Evolutionary conservation across 2,113 vertebrate species (phyloP).

Genomic region (Hyaena hyaena): DNA sequence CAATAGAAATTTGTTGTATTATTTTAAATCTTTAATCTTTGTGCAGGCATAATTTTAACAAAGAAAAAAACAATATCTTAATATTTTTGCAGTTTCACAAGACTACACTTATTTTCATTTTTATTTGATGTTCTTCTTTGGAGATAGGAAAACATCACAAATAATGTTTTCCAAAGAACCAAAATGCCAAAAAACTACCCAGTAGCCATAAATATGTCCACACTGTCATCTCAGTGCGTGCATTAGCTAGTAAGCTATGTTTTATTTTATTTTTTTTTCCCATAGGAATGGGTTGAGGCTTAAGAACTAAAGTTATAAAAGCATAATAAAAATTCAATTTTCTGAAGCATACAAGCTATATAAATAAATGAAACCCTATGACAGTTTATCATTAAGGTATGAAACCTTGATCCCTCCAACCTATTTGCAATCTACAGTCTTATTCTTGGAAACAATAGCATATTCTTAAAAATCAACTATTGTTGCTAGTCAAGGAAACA

Average conservation of each 20-base stretch:
- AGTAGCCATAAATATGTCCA: background rate
- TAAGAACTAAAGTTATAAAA: constrained; percentile 78
- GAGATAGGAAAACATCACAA: constrained; percentile 41
- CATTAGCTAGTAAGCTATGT: constrained; percentile 37
- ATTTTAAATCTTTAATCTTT: constrained; percentile 45
- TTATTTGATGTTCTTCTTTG: background rate
- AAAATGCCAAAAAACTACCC: constrained; percentile 38
- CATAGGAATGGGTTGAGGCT: constrained; percentile 60
- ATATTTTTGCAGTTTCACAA: background rate
- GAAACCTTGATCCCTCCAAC: constrained; percentile 57
- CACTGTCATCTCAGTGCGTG: constrained; percentile 33
- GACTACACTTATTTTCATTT: constrained; percentile 7
- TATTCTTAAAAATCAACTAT: constrained; percentile 70
- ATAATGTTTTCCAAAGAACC: constrained; percentile 40
- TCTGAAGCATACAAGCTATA: constrained; percentile 76
- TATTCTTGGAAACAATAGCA: constrained; percentile 49
- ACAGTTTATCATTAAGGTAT: constrained; percentile 74
- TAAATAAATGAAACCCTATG: constrained; percentile 75
- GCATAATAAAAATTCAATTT: constrained; percentile 83
- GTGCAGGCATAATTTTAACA: background rate
- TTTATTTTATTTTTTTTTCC: constrained; percentile 48
- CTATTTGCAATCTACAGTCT: constrained; percentile 65
- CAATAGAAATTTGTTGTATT: background rate
- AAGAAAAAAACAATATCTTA: constrained; percentile 10
- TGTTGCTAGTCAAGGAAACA: constrained; percentile 52